phyloP scores from a whole-genome alignment of 2,113 vertebrate genomes.

The Patagioenas fasciata region DNA sequence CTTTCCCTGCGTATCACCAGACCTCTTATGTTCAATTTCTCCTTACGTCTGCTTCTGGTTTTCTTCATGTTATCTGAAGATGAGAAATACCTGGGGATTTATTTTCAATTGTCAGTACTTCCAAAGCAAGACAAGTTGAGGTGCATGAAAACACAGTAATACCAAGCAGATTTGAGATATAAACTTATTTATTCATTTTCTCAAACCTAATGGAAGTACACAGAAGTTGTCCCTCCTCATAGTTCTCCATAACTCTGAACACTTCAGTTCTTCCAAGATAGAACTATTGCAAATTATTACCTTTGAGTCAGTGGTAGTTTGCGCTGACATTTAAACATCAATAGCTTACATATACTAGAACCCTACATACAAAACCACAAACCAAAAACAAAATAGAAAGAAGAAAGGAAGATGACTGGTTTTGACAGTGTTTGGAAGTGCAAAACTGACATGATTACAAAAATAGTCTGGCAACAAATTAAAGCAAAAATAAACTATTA shows the following conservation, averaged over 20 bases:
- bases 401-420: background rate
- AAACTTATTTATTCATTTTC: background rate
- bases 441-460: background rate
- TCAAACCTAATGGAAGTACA: background rate
- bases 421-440: background rate
- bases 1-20: background rate
- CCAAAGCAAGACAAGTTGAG: background rate
- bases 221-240: background rate
- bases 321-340: background rate
- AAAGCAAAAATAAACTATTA: background rate
- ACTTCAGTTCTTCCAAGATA: background rate
- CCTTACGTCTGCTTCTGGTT: background rate
- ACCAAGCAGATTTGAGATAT: background rate
- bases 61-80: background rate
- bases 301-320: background rate
- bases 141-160: background rate
- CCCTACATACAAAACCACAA: background rate
- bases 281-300: background rate
- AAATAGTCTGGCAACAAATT: background rate
- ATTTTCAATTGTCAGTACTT: background rate
- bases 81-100: background rate
- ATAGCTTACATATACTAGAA: background rate
- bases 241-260: background rate
- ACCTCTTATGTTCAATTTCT: background rate
- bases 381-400: background rate